Conservation (phyloP, 2,113 vertebrate species). For the Thymallus thymallus region DNA sequence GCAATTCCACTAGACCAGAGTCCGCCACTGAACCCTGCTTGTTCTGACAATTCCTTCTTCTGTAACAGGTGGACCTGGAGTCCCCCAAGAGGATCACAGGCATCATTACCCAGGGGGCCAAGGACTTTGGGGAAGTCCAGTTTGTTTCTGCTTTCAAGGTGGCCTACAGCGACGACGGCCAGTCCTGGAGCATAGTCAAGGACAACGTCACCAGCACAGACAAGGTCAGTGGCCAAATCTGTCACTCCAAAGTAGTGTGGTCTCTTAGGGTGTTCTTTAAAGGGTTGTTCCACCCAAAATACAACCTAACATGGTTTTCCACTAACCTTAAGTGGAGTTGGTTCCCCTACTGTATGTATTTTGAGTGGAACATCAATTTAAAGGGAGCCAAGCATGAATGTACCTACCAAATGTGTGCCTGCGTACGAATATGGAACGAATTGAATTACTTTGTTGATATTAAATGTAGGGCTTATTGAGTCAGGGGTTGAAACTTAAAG, state of each 20-base stretch:
- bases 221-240: slow-evolving; percentile 72
- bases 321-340: too few relatives aligned
- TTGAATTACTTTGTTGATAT: too few relatives aligned
- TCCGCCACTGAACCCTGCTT: neutral
- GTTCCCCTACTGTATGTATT: too few relatives aligned
- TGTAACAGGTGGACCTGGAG: slow-evolving; percentile 81
- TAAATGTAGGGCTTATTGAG: too few relatives aligned
- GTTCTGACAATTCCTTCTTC: neutral
- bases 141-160: slow-evolving; percentile 89
- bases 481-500: too few relatives aligned
- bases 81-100: slow-evolving; percentile 82
- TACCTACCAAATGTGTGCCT: neutral
- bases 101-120: slow-evolving; percentile 92
- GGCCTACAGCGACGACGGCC: slow-evolving; percentile 81
- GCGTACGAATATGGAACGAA: too few relatives aligned
- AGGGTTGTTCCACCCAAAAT: neutral
- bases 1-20: too few relatives aligned
- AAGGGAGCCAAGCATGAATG: neutral
- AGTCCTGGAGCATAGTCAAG: slow-evolving; percentile 77
- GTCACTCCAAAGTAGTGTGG: neutral
- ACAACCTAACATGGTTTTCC: too few relatives aligned
- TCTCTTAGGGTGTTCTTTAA: neutral
- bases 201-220: slow-evolving; percentile 71
- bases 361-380: too few relatives aligned
- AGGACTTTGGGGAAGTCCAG: slow-evolving; percentile 91